Base-by-base conservation (phyloP, 92 coral and sea anemone genomes). In the Actinostola sp. region DNA sequence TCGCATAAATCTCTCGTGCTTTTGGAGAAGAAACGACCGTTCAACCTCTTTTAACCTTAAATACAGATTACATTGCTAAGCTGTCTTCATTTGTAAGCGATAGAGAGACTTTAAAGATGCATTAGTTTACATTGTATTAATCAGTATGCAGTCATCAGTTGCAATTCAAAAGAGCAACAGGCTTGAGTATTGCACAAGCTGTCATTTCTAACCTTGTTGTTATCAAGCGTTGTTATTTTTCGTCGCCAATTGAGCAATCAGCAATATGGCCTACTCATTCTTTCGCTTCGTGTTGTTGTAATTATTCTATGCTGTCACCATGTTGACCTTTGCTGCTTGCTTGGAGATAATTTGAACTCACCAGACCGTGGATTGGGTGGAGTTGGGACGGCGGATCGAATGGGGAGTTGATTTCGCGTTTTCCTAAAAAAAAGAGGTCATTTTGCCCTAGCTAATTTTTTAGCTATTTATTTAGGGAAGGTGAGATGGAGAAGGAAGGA, bases 231-330 rank as follows among this genome's bases (percentile, higher is more conserved):
- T 57, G 27, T 57, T 6, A 9, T n/a, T 19, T 27, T 57, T 24
- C 17, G 3, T 23, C 63, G 32, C 30, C 58, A 41, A 27, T 67
- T 67, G 34, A 31, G 26, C 15, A n/a, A n/a, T n/a, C n/a, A n/a
- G n/a, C n/a, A n/a, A n/a, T n/a, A n/a, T 6, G 25, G n/a, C 50
- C 43, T 27, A 27, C n/a, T 67, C n/a, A 67, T 67, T 12, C 28
- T 67, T 49, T 67, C 45, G 43, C 27, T 57, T 67, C 38, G 21
- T 8, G 23, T 20, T 24, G 8, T 23, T 17, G 72, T 67, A 67
- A 67, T 67, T 44, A 67, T 67, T 67, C 59, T 13, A 64, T 30
- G 72, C 33, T 45, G 56, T 25, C 72, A 67, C 72, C 59, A 46
- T 23, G 8, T 67, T 67, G 72, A 67, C 72, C 72, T 67, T 65